phyloP scores from a whole-genome alignment of 2,888 invertebrate species.

The Drosophila nigricruria region DNA sequence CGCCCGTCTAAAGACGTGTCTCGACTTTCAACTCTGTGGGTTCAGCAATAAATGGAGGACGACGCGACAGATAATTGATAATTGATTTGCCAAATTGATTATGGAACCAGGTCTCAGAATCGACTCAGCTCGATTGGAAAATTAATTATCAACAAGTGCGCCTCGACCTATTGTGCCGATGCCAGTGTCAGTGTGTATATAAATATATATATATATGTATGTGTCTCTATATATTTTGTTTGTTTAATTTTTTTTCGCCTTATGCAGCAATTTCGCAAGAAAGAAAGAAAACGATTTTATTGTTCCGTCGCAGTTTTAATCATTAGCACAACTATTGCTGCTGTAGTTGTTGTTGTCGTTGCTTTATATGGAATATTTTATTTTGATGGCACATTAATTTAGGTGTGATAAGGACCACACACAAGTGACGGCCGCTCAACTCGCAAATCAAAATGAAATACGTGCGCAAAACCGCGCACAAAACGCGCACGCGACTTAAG shows the following conservation, averaged over 20 bases:
- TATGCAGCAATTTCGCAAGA: slow-evolving; percentile 41
- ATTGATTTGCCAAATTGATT: slow-evolving; percentile 51
- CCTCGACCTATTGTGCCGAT: slow-evolving; percentile 24
- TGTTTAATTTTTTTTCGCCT: slow-evolving; percentile 1
- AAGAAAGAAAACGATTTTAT: slow-evolving; percentile 36
- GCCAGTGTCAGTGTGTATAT: background rate
- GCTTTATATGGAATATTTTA: slow-evolving; percentile 27
- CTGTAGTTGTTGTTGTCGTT: slow-evolving; percentile 10
- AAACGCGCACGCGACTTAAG: slow-evolving; percentile 31
- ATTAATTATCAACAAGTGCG: slow-evolving; percentile 41
- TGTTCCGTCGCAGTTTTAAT: slow-evolving; percentile 39
- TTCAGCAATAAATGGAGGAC: slow-evolving; percentile 17
- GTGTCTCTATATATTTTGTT: slow-evolving; percentile 4
- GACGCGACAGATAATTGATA: slow-evolving; percentile 58
- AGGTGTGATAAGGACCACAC: slow-evolving; percentile 65
- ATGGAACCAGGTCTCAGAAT: slow-evolving; percentile 32
- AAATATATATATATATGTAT: background rate
- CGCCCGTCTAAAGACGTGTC: slow-evolving; percentile 15
- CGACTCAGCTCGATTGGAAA: slow-evolving; percentile 11
- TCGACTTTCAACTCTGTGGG: background rate
- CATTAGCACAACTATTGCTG: slow-evolving; percentile 23
- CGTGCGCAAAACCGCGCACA: slow-evolving; percentile 54
- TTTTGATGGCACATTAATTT: slow-evolving; percentile 48
- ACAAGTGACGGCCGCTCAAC: slow-evolving; percentile 5
- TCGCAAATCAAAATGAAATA: slow-evolving; percentile 31